These are phyloP conservation scores for Ceyx cyanopectus DNA, from an alignment of 2,113 vertebrate genomes.

Conservation along the genomic window DNA sequence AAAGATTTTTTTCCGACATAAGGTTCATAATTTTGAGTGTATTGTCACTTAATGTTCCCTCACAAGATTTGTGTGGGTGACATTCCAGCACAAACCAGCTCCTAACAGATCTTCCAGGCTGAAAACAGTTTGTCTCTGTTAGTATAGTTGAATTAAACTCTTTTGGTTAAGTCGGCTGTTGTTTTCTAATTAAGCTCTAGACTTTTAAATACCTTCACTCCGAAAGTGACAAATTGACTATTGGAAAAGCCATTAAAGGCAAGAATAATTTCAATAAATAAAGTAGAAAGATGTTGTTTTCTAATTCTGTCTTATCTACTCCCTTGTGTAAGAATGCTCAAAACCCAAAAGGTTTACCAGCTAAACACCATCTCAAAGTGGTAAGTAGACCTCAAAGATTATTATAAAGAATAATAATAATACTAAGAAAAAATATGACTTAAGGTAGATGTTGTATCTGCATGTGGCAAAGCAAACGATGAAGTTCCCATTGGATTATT, in stretches of 20 bases:
- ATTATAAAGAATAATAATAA: neutral
- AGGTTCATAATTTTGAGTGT: constrained; percentile 12
- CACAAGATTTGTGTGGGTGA: constrained; percentile 61
- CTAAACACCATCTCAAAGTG: neutral
- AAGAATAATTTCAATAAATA: neutral
- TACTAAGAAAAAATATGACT: neutral
- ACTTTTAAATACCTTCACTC: constrained; percentile 10
- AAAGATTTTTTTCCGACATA: constrained; percentile 29
- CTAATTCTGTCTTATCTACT: neutral
- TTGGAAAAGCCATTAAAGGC: neutral
- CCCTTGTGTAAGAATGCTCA: neutral
- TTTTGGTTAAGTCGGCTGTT: neutral
- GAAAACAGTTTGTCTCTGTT: constrained; percentile 49
- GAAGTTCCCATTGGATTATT: neutral
- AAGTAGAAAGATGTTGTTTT: neutral
- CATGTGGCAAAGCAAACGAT: neutral
- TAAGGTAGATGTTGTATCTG: neutral
- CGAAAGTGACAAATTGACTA: neutral
- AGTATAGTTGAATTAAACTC: neutral
- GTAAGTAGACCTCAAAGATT: neutral
- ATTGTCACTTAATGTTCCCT: constrained; percentile 62
- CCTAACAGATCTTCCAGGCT: constrained; percentile 27
- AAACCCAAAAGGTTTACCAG: neutral
- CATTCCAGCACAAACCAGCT: constrained; percentile 39
- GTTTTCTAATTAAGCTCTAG: constrained; percentile 29